Base-by-base conservation (phyloP, 1,140 invertebrate genomes). In the Colletes gigas region DNA sequence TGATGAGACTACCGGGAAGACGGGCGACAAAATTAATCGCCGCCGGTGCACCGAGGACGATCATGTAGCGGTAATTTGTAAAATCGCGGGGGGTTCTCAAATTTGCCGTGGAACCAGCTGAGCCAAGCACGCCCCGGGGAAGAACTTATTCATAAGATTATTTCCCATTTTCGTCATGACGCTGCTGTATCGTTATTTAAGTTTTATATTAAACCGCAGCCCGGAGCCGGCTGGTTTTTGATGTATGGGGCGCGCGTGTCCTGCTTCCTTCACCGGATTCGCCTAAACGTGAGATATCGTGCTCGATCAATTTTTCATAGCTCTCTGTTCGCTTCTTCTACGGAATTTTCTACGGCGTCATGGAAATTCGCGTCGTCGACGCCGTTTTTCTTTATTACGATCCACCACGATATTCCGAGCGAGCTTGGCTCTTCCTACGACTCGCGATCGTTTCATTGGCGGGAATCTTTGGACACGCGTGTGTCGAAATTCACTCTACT, bases 221-320 rank as follows among this genome's bases (percentile, higher is more conserved):
- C 86, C 59, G n/a, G 79, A 84, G 83, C 84, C 83, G 63, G 72
- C 75, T 80, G 82, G 88, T 91, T 82, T 89, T 92, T 93, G 93
- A 93, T 93, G 89, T 92, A 93, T 90, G 89, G 89, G 83, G 86
- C 87, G 90, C 92, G 90, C 93, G 93, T 93, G 93, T 91, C 88
- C 83, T 89, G 92, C 83, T 93, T 92, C 88, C 87, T 88, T 89
- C 89, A 86, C 72, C 83, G 78, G 85, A 85, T 85, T 83, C 88
- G 83, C 88, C 89, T 93, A 93, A 93, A 93, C 88, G 89, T 93
- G 90, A 93, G 89, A 93, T 93, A 93, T 93, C 90, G 92, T 87
- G 88, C 79, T 89, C 92, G 92, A 93, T 93, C 92, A 93, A 93
- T 93, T 93, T 93, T 93, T 93, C 91, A 93, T 93, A 91, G 90